Percentiles rank a stretch among this genome's conserved stretches.
These are phyloP conservation scores for Sebastes miniatus DNA, from an alignment of 2,797 vertebrate species.

Conservation along the genomic window DNA sequence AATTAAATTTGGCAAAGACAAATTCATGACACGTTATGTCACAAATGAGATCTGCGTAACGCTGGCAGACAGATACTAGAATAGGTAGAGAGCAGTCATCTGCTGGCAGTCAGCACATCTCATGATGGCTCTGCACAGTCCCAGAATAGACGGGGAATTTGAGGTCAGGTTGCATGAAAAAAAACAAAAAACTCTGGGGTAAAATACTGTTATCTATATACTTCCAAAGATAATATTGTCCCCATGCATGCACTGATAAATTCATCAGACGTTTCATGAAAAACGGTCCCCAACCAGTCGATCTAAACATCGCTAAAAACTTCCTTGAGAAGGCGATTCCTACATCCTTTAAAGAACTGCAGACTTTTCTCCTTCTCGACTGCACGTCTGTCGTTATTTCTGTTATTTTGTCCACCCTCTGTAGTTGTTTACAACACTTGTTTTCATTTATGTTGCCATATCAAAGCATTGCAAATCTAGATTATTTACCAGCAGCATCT, in stretches of 20 bases:
- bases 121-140: slow-evolving; percentile 8
- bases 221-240: background rate
- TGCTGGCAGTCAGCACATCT: slow-evolving; percentile 7
- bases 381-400: slow-evolving; percentile 1
- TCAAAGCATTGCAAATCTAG: slow-evolving; percentile 51
- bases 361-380: background rate
- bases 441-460: slow-evolving; percentile 35
- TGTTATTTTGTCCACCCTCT: slow-evolving; percentile 23
- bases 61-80: background rate
- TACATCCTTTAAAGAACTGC: background rate
- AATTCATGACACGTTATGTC: background rate
- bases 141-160: background rate
- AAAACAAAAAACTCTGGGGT: background rate
- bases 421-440: slow-evolving; percentile 35
- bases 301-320: background rate
- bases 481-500: slow-evolving; percentile 51
- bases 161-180: slow-evolving; percentile 1
- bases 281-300: background rate
- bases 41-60: slow-evolving; percentile 1
- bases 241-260: background rate
- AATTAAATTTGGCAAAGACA: background rate
- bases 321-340: background rate
- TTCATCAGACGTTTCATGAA: background rate
- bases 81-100: background rate
- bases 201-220: background rate